Evolutionary conservation across 2,113 vertebrate genomes (phyloP), one percentile per base, ranked within the genome.

Genomic region (Tyrannus savana): DNA sequence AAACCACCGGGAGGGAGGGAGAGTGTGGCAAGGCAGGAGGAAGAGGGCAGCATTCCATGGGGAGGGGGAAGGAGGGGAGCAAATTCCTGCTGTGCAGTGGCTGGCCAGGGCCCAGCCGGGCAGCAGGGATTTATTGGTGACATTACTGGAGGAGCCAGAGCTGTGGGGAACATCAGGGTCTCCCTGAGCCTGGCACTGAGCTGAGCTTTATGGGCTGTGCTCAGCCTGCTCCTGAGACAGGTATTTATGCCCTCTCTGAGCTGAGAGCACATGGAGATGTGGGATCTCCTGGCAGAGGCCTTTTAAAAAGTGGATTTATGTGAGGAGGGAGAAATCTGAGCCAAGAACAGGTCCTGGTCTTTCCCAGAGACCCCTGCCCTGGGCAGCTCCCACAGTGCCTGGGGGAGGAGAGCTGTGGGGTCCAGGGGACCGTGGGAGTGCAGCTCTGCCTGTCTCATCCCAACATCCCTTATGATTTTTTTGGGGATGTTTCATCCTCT

Each of bases 71-170:
- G 47, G 74, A 87, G 56, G 17, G 3, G 63, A 86, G 22, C 35
- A 46, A 64, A 47, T 6, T 49, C 83, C 24, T 33, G 83, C 93
- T 46, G 68, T 7, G 50, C 72, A 33, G 44, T 2, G 72, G 19
- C 89, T 95, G 89, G 80, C 63, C 4, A 1, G 73, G 87, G 76
- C 80, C 46, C 91, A 92, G 91, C 83, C 56, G 9, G 0, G 89
- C 93, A 86, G 91, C 68, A n/a, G 42, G 62, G 93, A 96, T 93
- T 95, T 86, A 84, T 94, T 89, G 28, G 44, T 46, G 27, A 35
- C 69, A 72, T 93, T 78, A 19, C 72, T 47, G 84, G 81, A 84
- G 81, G 81, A 93, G 84, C 93, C 92, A 76, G 89, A 77, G 69
- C 84, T 0, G 5, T 28, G 49, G 84, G 87, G 89, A 84, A 53